Evolutionary conservation across 2,113 vertebrate genomes (phyloP).

Genomic region (Paedocypris sp.): DNA sequence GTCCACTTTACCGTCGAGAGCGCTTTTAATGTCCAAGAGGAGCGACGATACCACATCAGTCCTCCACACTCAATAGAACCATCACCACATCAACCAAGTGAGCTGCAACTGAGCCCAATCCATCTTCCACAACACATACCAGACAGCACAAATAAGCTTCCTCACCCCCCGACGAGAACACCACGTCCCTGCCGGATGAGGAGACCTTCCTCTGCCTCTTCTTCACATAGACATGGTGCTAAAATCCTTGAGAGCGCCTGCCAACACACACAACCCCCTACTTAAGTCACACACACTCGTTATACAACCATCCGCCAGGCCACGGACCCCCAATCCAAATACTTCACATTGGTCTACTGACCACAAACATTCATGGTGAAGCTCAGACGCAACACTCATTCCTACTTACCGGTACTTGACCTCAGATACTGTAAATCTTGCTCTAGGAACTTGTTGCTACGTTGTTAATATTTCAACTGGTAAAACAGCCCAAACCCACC

Average conservation of each 20-base stretch:
- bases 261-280: neutral
- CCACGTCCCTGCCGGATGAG: slow-evolving; percentile 31
- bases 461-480: too few species aligned
- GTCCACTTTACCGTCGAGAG: slow-evolving; percentile 15
- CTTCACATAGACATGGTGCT: slow-evolving; percentile 43
- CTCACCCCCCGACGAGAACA: slow-evolving; percentile 28
- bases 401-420: too few species aligned
- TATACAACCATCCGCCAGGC: neutral
- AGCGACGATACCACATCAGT: slow-evolving; percentile 21
- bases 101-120: slow-evolving; percentile 26
- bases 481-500: too few species aligned
- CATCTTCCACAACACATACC: slow-evolving; percentile 40
- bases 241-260: slow-evolving; percentile 15
- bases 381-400: too few species aligned
- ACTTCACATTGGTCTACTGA: neutral
- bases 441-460: too few species aligned
- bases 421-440: too few species aligned
- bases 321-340: neutral
- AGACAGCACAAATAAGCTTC: slow-evolving; percentile 30
- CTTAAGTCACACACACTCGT: neutral
- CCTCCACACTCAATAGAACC: slow-evolving; percentile 30
- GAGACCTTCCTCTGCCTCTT: slow-evolving; percentile 37
- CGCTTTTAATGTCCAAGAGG: slow-evolving; percentile 28
- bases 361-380: neutral
- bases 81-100: slow-evolving; percentile 36